Percentiles rank a stretch among this genome's conserved stretches.
Evolutionary conservation across 1,140 invertebrate genomes (phyloP).

Genomic region (Amphibalanus amphitrite): DNA sequence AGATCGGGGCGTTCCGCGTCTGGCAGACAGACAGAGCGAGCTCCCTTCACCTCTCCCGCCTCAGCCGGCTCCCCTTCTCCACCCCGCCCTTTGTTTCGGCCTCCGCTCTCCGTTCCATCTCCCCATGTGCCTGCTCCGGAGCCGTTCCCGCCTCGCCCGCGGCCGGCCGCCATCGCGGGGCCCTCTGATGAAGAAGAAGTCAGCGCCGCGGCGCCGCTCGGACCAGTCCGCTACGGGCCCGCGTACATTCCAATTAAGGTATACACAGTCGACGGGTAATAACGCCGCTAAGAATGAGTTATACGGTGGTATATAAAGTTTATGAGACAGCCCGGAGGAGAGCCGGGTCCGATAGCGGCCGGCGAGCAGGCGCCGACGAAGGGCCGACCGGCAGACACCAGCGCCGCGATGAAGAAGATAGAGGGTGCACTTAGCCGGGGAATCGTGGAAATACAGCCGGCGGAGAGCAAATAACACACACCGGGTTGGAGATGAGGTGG

Average conservation of each 20-base stretch:
- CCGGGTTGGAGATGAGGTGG: neutral
- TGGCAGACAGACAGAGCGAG: neutral
- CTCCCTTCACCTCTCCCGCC: neutral
- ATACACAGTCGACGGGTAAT: neutral
- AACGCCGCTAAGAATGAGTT: neutral
- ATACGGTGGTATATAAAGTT: slow-evolving; percentile 2
- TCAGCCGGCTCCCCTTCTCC: neutral
- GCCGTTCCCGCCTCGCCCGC: neutral
- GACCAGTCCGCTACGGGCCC: too few relatives aligned
- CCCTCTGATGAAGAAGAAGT: neutral
- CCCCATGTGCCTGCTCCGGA: too few relatives aligned
- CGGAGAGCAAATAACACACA: neutral
- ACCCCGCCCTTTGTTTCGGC: neutral
- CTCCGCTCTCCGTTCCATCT: too few relatives aligned
- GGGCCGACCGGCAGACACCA: too few relatives aligned
- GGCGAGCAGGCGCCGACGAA: too few relatives aligned
- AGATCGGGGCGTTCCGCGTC: too few relatives aligned
- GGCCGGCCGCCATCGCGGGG: too few relatives aligned
- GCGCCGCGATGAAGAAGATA: neutral
- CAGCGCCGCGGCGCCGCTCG: too few relatives aligned
- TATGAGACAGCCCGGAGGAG: neutral
- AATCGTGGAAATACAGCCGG: neutral
- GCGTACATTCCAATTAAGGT: slow-evolving; percentile 1
- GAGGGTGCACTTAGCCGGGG: neutral
- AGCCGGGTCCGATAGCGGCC: neutral